phyloP scores from a whole-genome alignment of 2,888 invertebrate genomes.

The Anagyrus pseudococci region DNA sequence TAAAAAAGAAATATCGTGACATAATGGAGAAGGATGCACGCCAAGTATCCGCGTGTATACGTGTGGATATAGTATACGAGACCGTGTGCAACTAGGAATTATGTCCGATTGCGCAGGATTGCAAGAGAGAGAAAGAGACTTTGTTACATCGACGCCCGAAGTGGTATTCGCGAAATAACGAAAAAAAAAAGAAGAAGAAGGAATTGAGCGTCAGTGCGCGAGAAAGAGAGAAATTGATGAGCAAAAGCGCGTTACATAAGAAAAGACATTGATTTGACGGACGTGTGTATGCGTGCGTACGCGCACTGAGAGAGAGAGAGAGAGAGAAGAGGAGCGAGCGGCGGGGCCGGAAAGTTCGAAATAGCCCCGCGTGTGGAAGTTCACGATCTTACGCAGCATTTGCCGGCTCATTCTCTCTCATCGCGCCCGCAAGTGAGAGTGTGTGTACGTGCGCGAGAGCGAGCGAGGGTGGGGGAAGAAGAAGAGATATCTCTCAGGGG shows the following conservation, averaged over 20 bases:
- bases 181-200: not conserved
- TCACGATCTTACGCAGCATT: too few species aligned
- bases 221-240: too few species aligned
- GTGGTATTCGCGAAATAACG: not conserved
- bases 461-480: too few species aligned
- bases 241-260: too few species aligned
- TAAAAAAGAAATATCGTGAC: not conserved
- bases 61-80: not conserved
- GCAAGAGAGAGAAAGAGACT: not conserved
- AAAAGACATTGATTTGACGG: too few species aligned
- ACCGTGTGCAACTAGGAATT: not conserved
- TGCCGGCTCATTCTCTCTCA: too few species aligned
- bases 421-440: too few species aligned
- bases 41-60: not conserved
- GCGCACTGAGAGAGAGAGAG: too few species aligned
- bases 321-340: too few species aligned
- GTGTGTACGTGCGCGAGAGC: constrained; percentile 19
- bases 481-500: too few species aligned
- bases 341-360: not conserved
- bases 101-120: not conserved
- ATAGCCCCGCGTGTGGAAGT: too few species aligned
- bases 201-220: not conserved
- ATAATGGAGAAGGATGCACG: not conserved
- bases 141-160: not conserved
- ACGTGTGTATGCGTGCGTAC: too few species aligned